Base-by-base conservation (phyloP, 2,888 invertebrate species). In the Deilephila porcellus region DNA sequence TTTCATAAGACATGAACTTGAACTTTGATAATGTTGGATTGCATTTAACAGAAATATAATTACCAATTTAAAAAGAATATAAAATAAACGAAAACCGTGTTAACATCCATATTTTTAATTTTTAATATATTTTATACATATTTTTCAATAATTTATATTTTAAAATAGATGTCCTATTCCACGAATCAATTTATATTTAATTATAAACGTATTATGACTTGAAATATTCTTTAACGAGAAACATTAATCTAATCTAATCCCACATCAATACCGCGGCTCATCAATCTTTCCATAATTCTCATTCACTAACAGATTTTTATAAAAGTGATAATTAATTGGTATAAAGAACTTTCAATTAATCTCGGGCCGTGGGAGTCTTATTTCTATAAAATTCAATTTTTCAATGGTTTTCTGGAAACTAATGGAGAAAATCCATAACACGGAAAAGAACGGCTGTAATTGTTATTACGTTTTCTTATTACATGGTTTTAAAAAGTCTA, bases 321-420 rank as follows among this genome's bases (percentile, higher is more conserved):
- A 64, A 64, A 64, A 64, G 37, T 64, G 8, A 37, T n/a, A 64
- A 45, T 45, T 64, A 20, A 64, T 64, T 37, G 5, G 64, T 45
- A 25, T 37, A 20, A 37, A 45, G 64, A 20, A 64, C 20, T 64
- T 64, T 64, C 64, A 64, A 64, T 64, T 45, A 64, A 64, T 25
- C 29, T 64, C 20, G 20, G 4, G 37, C 37, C 37, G n/a, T 20
- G 19, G 37, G 11, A 20, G n/a, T 8, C 11, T 45, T 14, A 62
- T 34, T 62, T 19, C 62, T 62, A 29, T 17, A 29, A 32, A 4
- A 56, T 56, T 56, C 56, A 32, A 32, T 14, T 60, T 60, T 60
- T 2, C 32, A 29, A 17, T 11, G 25, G 3, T 60, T 17, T 29
- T 14, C 4, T 29, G 60, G 60, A 17, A 60, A 60, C 29, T 60